Percentiles rank a stretch among this genome's conserved stretches.
Conservation (phyloP, 1,140 invertebrate genomes). For the Drosophila ananassae region DNA sequence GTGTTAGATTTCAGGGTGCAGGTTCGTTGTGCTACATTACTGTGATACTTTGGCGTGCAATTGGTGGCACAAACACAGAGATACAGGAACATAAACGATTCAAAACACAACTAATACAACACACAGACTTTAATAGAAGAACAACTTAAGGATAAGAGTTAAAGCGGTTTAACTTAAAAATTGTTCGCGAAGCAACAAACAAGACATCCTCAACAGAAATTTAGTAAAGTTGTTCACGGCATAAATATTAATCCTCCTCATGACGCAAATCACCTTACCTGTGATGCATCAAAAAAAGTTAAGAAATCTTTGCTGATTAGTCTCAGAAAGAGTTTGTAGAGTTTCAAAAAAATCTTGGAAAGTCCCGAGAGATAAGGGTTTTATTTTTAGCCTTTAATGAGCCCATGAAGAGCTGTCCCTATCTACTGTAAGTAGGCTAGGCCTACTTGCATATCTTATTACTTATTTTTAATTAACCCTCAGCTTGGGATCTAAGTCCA, state of each 20-base stretch:
- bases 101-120: conserved; percentile 46
- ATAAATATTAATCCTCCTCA: conserved; percentile 56
- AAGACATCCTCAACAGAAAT: conserved; percentile 38
- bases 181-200: conserved; percentile 47
- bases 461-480: conserved; percentile 28
- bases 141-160: conserved; percentile 16
- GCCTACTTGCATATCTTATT: conserved; percentile 33
- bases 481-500: conserved; percentile 63
- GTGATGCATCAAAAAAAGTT: conserved; percentile 30
- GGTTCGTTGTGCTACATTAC: neutral
- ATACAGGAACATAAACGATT: conserved; percentile 38
- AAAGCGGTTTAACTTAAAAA: conserved; percentile 39
- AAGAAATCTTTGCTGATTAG: conserved; percentile 41
- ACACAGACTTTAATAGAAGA: conserved; percentile 31
- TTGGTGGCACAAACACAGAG: conserved; percentile 41
- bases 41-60: conserved; percentile 8
- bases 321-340: neutral
- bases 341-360: neutral
- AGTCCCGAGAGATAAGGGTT: neutral
- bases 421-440: conserved; percentile 7
- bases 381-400: conserved; percentile 87
- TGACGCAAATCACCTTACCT: conserved; percentile 63
- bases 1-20: conserved; percentile 19
- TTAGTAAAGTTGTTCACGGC: conserved; percentile 40
- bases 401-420: conserved; percentile 88